Conservation (phyloP, 2,797 vertebrate genomes). For the Cynopterus sphinx region DNA sequence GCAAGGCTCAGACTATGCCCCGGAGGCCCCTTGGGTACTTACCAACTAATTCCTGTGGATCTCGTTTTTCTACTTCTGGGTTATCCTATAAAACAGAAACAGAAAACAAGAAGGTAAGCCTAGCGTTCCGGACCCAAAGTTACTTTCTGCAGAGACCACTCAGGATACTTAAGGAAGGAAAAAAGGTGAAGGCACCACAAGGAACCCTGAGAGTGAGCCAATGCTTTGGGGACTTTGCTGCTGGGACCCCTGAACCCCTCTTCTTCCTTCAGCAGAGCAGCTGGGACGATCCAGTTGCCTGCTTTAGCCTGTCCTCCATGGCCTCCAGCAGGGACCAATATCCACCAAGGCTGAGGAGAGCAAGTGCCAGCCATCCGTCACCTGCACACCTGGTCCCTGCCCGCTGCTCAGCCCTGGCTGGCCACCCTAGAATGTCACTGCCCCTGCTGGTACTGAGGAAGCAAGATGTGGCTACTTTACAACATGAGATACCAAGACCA, state of each 20-base stretch:
- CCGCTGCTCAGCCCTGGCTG: background rate
- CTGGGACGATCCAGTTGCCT: background rate
- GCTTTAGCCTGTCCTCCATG: background rate
- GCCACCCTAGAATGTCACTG: fast-evolving
- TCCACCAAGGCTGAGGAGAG: background rate
- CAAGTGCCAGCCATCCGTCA: background rate
- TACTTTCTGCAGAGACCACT: background rate
- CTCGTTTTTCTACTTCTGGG: slow-evolving; percentile 91
- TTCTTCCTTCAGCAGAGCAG: background rate
- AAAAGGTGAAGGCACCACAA: background rate
- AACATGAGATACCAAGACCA: background rate
- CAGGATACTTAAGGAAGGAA: background rate
- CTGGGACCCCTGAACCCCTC: background rate
- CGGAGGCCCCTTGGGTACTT: slow-evolving; percentile 77
- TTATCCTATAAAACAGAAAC: slow-evolving; percentile 87
- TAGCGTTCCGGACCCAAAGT: background rate
- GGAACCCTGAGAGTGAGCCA: background rate
- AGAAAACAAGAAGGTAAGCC: slow-evolving; percentile 52
- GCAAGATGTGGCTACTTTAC: background rate
- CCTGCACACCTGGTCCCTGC: background rate
- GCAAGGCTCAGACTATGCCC: background rate
- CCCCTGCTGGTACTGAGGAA: background rate
- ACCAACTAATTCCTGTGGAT: slow-evolving; percentile 98
- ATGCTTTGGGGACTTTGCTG: background rate
- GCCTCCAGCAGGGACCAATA: background rate